Conservation (phyloP, 2,113 vertebrate species). For the Strix aluco region DNA sequence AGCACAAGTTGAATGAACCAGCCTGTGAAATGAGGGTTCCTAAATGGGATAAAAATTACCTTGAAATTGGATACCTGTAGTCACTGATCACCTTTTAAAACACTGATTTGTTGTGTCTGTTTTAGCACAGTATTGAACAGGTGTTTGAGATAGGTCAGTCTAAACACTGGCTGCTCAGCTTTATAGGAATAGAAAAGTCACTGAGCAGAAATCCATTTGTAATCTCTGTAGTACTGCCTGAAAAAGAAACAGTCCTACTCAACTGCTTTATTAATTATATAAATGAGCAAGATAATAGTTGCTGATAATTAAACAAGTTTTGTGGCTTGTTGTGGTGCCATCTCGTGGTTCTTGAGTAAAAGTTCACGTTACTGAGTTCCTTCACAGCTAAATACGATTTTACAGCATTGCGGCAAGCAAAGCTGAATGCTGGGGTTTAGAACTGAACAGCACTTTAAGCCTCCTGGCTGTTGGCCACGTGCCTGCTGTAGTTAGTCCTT, state of each 20-base stretch:
- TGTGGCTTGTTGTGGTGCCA: constrained; percentile 43
- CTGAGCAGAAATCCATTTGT: constrained; percentile 17
- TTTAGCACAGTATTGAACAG: background rate
- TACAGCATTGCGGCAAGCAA: background rate
- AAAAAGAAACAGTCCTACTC: background rate
- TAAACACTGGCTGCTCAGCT: background rate
- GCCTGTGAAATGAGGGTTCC: background rate
- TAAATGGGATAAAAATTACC: constrained; percentile 25
- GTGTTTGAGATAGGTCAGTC: constrained; percentile 7
- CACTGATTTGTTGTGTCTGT: constrained; percentile 32
- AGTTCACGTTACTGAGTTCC: background rate
- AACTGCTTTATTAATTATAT: background rate
- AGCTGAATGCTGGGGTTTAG: background rate
- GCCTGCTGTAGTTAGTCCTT: background rate
- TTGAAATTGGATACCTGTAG: background rate
- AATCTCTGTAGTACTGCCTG: background rate
- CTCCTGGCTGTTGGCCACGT: background rate
- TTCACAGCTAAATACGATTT: background rate
- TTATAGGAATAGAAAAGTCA: background rate
- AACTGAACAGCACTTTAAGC: background rate
- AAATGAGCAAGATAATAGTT: background rate
- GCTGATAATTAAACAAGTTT: background rate
- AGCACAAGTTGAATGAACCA: background rate
- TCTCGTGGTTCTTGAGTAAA: constrained; percentile 51
- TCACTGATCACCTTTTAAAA: background rate